Base-by-base conservation (phyloP, 2,888 invertebrate genomes). In the Ennomos erosarius region DNA sequence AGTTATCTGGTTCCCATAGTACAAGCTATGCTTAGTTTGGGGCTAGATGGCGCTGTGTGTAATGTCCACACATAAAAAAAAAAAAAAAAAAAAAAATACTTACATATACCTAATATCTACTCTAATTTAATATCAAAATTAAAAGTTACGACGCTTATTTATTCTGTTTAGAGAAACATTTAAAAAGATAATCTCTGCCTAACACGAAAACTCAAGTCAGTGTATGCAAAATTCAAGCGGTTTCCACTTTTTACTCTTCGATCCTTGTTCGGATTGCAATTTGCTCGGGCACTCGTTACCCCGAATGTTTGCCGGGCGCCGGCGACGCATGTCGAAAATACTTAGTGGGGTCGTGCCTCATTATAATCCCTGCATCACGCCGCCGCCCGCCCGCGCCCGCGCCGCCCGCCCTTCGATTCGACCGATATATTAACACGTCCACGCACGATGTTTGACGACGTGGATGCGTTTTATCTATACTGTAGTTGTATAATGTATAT, bases 291-390 rank as follows among this genome's bases (percentile, higher is more conserved):
- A 80, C 82, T 84, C 82, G 85, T 84, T 82, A 82, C 88, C 87
- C 76, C 78, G 81, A 88, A 88, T 89, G 89, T 90, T 90, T 89
- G 90, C 77, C 86, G 91, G 89, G 90, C 84, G 91, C 87, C 87
- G 88, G 86, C 88, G 82, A 90, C 90, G 91, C 91, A 92, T 92
- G 92, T 90, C 90, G 87, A 90, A 90, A 90, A 92, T 92, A 87
- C 91, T 92, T 91, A 89, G 88, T 88, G 90, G 90, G 90, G 89
- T 84, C 80, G 84, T 81, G 81, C 85, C 90, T 91, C 91, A 92
- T 92, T 91, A 92, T 90, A 90, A 90, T 88, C 89, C 88, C 83
- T 78, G 82, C 87, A 82, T 76, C 82, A 79, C 84, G 60, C 70
- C 72, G 71, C 16, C 4, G 26, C 26, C 71, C 70, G 75, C 73